Conservation (phyloP, 2,113 vertebrate genomes). For the Acrocephalus kingi region DNA sequence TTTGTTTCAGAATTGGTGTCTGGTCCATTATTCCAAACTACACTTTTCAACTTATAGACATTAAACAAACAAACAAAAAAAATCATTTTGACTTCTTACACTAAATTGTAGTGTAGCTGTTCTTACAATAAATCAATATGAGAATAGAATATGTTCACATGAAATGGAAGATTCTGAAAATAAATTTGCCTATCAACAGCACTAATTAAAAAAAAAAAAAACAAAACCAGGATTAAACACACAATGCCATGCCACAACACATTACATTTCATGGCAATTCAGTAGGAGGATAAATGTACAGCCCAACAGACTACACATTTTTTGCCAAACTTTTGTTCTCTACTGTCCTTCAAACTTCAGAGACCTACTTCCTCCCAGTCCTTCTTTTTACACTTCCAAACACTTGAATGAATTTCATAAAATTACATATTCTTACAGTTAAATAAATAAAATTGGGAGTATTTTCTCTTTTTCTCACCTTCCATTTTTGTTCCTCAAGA, state of each 20-base stretch:
- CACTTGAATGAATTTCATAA: neutral
- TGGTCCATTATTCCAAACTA: neutral
- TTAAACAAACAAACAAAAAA: neutral
- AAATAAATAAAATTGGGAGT: neutral
- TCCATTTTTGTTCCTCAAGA: neutral
- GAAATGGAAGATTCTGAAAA: neutral
- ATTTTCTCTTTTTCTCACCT: neutral
- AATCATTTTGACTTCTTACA: neutral
- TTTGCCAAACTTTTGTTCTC: neutral
- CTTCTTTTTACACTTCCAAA: neutral
- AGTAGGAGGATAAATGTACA: neutral
- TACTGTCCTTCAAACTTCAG: neutral
- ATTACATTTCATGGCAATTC: neutral
- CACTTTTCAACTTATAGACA: neutral
- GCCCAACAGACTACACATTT: neutral
- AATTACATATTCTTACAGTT: neutral
- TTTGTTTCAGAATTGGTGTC: neutral
- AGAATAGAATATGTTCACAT: neutral
- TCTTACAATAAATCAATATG: neutral
- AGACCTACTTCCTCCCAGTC: neutral
- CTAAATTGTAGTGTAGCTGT: neutral
- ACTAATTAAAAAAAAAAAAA: neutral
- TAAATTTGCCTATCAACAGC: neutral
- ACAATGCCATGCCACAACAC: neutral
- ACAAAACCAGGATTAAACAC: neutral